Conservation (phyloP, 2,797 vertebrate species). For the Parotocinclus haroldoi region DNA sequence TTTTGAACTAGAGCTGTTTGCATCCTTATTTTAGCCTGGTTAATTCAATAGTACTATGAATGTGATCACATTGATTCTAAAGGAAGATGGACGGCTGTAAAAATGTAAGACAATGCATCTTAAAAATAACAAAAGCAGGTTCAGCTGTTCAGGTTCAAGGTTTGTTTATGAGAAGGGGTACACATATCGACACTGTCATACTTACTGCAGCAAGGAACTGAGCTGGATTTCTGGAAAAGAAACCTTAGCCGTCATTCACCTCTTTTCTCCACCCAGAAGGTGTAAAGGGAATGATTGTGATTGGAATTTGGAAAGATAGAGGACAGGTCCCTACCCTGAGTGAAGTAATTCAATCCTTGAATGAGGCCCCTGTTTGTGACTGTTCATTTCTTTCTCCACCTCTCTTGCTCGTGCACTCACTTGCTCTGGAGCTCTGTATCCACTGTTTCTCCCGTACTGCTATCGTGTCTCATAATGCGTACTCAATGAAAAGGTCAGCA, state of each 20-base stretch:
- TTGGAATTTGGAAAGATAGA: conserved; percentile 31
- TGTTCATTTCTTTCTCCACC: conserved; percentile 23
- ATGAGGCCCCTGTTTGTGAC: conserved; percentile 24
- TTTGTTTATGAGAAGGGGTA: too few relatives aligned
- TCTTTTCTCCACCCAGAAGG: conserved; percentile 11
- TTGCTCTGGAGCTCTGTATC: background rate
- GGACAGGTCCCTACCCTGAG: conserved; percentile 7
- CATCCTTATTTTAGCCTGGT: too few relatives aligned
- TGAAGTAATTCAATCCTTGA: conserved; percentile 22
- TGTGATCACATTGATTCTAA: too few relatives aligned
- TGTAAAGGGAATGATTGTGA: conserved; percentile 17
- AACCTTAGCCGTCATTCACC: background rate
- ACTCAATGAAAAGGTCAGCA: conserved; percentile 23
- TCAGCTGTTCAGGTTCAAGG: too few relatives aligned
- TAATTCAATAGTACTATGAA: too few relatives aligned
- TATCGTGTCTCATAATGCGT: too few relatives aligned
- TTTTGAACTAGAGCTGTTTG: background rate
- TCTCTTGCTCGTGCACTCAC: conserved; percentile 33
- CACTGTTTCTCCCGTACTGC: too few relatives aligned
- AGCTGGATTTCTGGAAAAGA: background rate
- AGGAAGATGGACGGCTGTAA: too few relatives aligned
- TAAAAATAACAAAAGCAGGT: too few relatives aligned
- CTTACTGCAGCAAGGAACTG: too few relatives aligned
- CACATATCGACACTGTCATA: too few relatives aligned
- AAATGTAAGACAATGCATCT: too few relatives aligned